Conservation (phyloP, 2,888 invertebrate genomes). For the Ophioninae sp. region DNA sequence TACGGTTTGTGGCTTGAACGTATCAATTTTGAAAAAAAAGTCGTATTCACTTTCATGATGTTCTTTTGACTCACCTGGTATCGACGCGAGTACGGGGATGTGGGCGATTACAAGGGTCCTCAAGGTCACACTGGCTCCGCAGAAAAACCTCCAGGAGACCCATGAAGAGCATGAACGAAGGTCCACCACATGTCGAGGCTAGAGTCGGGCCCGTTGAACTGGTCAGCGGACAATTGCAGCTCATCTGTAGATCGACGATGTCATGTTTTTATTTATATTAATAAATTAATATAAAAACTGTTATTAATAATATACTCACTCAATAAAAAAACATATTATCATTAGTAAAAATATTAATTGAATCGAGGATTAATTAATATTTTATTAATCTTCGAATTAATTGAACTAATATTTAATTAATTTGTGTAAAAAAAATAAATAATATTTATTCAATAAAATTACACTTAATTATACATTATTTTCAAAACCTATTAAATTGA, state of each 20-base stretch:
- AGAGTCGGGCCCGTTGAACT: conserved; percentile 91
- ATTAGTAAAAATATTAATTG: too few species aligned
- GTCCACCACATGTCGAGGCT: conserved; percentile 92
- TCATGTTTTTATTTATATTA: neutral
- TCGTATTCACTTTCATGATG: neutral
- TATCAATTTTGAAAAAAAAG: neutral
- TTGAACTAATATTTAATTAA: too few species aligned
- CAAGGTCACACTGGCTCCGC: conserved; percentile 92
- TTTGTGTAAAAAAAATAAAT: too few species aligned
- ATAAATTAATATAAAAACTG: too few species aligned
- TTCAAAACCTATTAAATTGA: too few species aligned
- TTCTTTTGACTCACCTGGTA: conserved; percentile 70
- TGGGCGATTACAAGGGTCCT: conserved; percentile 92
- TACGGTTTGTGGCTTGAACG: too few species aligned
- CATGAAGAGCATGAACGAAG: conserved; percentile 94
- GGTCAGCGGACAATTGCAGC: conserved; percentile 91
- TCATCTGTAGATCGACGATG: conserved; percentile 69
- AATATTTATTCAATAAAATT: too few species aligned
- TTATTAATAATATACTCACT: too few species aligned
- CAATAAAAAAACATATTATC: too few species aligned
- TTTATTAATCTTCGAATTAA: too few species aligned
- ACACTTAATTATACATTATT: too few species aligned
- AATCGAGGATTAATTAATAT: too few species aligned
- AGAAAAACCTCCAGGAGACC: conserved; percentile 93
- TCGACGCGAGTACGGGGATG: conserved; percentile 75